Conservation (phyloP, 2,797 vertebrate species). For the Spinus pinus region DNA sequence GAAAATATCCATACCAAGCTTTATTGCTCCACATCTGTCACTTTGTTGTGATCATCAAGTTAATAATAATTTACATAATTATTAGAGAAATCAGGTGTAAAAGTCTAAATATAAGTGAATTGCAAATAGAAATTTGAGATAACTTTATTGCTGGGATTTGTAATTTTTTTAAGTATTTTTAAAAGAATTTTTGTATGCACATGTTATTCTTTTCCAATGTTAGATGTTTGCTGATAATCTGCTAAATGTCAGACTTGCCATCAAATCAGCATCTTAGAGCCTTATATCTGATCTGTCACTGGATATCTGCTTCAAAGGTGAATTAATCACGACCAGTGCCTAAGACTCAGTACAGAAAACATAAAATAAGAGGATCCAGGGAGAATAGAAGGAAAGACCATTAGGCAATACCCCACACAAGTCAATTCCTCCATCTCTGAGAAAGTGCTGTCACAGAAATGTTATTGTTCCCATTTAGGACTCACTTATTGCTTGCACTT, state of each 20-base stretch:
- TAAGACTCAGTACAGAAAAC: neutral
- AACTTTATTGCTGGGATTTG: neutral
- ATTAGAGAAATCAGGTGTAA: neutral
- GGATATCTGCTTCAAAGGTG: neutral
- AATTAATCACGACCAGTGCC: neutral
- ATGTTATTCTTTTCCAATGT: neutral
- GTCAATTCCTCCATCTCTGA: neutral
- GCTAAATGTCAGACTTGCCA: neutral
- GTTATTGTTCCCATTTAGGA: conserved; percentile 8
- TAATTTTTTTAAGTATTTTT: neutral
- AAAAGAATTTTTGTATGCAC: neutral
- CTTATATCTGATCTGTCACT: neutral
- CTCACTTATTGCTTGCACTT: neutral
- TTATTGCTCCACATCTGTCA: neutral
- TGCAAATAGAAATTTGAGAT: neutral
- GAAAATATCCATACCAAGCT: neutral
- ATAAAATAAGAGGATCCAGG: neutral
- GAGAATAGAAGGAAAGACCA: neutral
- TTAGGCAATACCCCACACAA: neutral
- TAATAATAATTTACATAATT: neutral
- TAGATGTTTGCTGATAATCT: neutral
- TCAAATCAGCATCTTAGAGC: neutral
- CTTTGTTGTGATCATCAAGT: neutral
- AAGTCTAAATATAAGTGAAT: neutral
- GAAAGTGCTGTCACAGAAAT: neutral